These are phyloP conservation scores for Distichodus sexfasciatus DNA, from an alignment of 2,797 vertebrate species.

Conservation along the genomic window DNA sequence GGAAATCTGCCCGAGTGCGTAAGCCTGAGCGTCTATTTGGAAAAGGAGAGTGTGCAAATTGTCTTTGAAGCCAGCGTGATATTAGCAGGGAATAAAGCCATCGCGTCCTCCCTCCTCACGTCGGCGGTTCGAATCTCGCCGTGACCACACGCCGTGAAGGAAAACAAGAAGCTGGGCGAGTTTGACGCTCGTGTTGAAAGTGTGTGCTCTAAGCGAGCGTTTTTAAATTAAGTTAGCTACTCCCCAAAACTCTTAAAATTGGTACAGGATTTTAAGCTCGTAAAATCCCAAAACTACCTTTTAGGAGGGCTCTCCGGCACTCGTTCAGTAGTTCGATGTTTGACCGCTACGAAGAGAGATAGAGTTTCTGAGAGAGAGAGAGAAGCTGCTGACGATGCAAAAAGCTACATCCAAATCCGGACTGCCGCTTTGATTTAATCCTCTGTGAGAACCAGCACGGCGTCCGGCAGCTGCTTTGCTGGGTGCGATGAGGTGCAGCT, in stretches of 20 bases:
- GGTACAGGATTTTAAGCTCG: too few relatives aligned
- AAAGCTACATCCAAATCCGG: neutral
- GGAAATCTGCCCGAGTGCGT: constrained; percentile 15
- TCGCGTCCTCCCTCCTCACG: neutral
- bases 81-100: constrained; percentile 17
- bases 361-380: too few relatives aligned
- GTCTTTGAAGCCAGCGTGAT: constrained; percentile 18
- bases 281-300: too few relatives aligned
- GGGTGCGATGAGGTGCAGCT: neutral
- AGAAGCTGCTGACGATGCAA: neutral
- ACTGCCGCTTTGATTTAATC: neutral
- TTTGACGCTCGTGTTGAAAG: too few relatives aligned
- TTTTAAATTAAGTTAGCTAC: too few relatives aligned
- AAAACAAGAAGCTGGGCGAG: too few relatives aligned
- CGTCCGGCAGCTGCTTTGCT: neutral
- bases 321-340: neutral
- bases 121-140: neutral
- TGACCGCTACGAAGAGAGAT: neutral
- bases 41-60: constrained; percentile 14
- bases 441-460: neutral
- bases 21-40: constrained; percentile 52
- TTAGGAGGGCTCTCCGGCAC: too few relatives aligned
- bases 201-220: too few relatives aligned
- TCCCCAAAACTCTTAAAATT: too few relatives aligned
- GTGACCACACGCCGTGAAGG: too few relatives aligned